A percentile compares a stretch with the other conserved stretches of the same genome.
phyloP scores from a whole-genome alignment of 1,140 invertebrate genomes.

The Formica selysi region DNA sequence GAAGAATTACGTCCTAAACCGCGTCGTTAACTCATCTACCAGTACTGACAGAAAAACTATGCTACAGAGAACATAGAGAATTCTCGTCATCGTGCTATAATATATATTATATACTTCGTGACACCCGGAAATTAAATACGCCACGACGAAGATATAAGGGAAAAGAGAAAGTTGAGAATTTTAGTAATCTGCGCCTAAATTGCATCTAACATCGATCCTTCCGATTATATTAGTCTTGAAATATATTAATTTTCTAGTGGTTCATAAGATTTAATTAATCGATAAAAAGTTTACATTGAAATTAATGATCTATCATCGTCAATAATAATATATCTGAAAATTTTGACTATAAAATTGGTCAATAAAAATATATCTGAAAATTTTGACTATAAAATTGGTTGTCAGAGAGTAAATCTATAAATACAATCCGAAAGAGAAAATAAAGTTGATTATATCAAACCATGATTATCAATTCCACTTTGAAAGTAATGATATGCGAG shows the following conservation, averaged over 20 bases:
- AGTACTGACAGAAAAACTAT: background rate
- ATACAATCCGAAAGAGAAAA: background rate
- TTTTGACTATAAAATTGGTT: background rate
- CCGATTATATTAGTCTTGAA: background rate
- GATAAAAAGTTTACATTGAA: background rate
- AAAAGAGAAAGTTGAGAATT: slow-evolving; percentile 77
- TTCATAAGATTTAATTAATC: slow-evolving; percentile 1
- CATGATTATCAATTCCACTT: slow-evolving; percentile 1
- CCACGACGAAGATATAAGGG: slow-evolving; percentile 73
- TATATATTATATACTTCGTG: slow-evolving; percentile 52
- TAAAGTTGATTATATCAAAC: background rate
- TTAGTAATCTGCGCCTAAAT: slow-evolving; percentile 71
- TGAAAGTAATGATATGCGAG: background rate
- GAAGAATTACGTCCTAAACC: slow-evolving; percentile 22
- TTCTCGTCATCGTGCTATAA: slow-evolving; percentile 56
- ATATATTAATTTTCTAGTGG: background rate
- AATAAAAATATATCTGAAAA: background rate
- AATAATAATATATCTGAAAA: background rate
- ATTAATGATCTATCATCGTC: background rate
- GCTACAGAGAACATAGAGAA: slow-evolving; percentile 15
- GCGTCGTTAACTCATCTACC: slow-evolving; percentile 12
- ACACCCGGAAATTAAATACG: slow-evolving; percentile 79
- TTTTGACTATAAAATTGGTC: no score
- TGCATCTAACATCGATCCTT: slow-evolving; percentile 55
- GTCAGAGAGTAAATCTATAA: background rate